A percentile compares a stretch with the other conserved stretches of the same genome.
Evolutionary conservation across 2,797 vertebrate genomes (phyloP).

Genomic region (Sebastes kiyomatsui): DNA sequence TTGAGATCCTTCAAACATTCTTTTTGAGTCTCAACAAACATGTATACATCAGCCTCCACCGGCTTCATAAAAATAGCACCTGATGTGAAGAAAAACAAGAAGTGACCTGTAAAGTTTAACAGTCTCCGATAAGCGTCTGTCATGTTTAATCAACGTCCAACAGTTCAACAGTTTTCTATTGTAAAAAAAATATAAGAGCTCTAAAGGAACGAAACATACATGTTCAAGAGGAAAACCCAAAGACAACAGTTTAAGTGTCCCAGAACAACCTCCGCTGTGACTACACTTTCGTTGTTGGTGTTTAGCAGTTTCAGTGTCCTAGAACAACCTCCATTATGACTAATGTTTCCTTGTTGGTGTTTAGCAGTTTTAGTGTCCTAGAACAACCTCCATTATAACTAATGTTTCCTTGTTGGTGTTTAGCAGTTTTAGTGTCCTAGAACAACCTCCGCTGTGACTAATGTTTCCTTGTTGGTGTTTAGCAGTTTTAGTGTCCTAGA

Average conservation of each 20-base stretch:
- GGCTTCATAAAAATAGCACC: not conserved
- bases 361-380: too few relatives aligned
- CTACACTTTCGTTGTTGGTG: conserved; percentile 1
- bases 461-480: too few relatives aligned
- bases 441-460: not conserved
- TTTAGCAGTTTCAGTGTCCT: not conserved
- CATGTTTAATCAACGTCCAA: not conserved
- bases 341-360: too few relatives aligned
- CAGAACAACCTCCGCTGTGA: too few relatives aligned
- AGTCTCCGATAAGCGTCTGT: too few relatives aligned
- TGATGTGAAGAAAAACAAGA: not conserved
- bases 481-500: too few relatives aligned
- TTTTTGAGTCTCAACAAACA: too few relatives aligned
- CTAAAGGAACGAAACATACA: not conserved
- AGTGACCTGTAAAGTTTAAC: too few relatives aligned
- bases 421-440: too few relatives aligned
- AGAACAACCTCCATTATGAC: too few relatives aligned
- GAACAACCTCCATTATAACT: not conserved
- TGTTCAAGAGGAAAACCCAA: not conserved
- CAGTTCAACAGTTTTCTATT: not conserved
- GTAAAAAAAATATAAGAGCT: too few relatives aligned
- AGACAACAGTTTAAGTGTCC: not conserved
- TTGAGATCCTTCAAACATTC: not conserved
- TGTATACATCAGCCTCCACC: not conserved
- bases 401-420: too few relatives aligned